These are phyloP conservation scores for Actenoides hombroni DNA, from an alignment of 2,113 vertebrate genomes.

Conservation along the genomic window DNA sequence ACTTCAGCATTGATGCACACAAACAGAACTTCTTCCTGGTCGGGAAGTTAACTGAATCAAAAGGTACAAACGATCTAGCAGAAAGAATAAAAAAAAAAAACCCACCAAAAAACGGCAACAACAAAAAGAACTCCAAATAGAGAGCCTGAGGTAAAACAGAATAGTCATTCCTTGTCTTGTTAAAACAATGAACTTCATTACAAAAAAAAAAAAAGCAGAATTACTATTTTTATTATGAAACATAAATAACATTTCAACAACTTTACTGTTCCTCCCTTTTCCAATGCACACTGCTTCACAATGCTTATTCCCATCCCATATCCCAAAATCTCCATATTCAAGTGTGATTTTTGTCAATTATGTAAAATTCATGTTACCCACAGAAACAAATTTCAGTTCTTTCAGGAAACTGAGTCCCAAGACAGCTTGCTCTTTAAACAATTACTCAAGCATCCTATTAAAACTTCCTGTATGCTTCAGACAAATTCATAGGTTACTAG, in stretches of 20 bases:
- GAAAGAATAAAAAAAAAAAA: background rate
- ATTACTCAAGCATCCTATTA: background rate
- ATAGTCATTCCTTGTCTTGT: background rate
- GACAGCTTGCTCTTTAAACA: background rate
- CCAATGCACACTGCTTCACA: background rate
- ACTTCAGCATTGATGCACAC: background rate
- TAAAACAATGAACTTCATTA: background rate
- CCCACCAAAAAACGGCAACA: background rate
- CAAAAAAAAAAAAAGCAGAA: background rate
- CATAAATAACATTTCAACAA: background rate
- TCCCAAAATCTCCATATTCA: background rate
- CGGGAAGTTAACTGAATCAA: background rate
- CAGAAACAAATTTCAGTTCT: background rate
- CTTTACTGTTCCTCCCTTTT: background rate
- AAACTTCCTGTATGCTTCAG: background rate
- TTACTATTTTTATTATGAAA: background rate
- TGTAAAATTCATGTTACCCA: background rate
- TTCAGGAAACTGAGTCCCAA: background rate
- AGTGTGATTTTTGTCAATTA: background rate
- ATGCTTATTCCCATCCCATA: background rate
- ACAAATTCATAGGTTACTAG: background rate
- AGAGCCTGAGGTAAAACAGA: background rate
- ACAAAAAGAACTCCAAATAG: background rate
- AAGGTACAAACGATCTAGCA: background rate
- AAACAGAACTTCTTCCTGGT: background rate